These are phyloP conservation scores for Procambarus virginalis DNA, from an alignment of 1,140 invertebrate species.

Conservation along the genomic window DNA sequence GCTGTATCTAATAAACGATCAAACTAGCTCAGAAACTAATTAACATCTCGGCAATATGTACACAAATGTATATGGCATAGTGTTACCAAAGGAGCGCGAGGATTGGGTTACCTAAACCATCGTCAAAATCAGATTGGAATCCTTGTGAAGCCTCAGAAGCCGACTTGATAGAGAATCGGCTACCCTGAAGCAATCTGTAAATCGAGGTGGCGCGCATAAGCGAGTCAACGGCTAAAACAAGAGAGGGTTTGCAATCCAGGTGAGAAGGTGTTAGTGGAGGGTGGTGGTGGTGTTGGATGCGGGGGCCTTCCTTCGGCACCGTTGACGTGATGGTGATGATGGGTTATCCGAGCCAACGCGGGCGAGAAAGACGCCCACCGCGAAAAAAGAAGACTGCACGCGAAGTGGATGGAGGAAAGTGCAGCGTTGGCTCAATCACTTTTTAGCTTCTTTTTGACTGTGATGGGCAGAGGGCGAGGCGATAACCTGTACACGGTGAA, in stretches of 20 bases:
- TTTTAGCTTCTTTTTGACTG: background rate
- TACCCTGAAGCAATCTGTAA: constrained; percentile 20
- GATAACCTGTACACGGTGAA: too few species aligned
- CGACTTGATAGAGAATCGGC: background rate
- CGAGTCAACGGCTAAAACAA: constrained; percentile 42
- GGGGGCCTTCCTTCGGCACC: constrained; percentile 13
- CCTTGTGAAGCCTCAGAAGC: background rate
- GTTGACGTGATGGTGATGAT: constrained; percentile 43
- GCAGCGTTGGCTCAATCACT: background rate
- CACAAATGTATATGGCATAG: background rate
- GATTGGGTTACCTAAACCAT: background rate
- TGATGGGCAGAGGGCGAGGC: background rate
- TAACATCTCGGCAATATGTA: background rate
- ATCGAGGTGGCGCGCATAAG: constrained; percentile 28
- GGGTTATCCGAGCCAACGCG: constrained; percentile 46
- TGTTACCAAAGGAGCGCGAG: background rate
- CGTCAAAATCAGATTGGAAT: background rate
- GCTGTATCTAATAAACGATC: background rate
- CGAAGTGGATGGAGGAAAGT: constrained; percentile 32
- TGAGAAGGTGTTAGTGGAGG: constrained; percentile 5
- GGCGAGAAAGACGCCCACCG: constrained; percentile 21
- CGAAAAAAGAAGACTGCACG: constrained; percentile 40
- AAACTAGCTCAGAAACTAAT: background rate
- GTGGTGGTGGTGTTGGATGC: background rate
- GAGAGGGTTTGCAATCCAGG: constrained; percentile 40